Evolutionary conservation across 1,140 invertebrate species (phyloP), one percentile per base, ranked within the genome.

Genomic region (Drosophila bocki): DNA sequence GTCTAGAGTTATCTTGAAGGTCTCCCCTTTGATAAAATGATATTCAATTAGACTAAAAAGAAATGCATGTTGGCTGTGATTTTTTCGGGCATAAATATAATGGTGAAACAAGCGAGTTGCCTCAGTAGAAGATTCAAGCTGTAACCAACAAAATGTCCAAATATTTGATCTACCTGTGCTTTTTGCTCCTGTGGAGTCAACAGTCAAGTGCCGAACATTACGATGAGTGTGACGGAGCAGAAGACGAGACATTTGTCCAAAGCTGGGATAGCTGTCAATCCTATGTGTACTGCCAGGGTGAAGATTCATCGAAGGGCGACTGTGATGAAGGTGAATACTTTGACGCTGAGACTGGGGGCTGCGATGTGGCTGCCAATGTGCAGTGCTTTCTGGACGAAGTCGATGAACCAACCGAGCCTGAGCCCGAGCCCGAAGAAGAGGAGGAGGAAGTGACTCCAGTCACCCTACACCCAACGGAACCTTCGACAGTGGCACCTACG

Each of bases 271-370:
- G 56, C 54, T 92, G 91, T 22, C 75, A 91, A 39, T 70, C 77
- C 2, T 92, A 91, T 60, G 78, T 92, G 0, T 92, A 92, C 48
- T 92, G 91, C 33, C 53, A 78, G 50, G 91, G 82, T 6, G 85
- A 91, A 8, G 85, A 92, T 42, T 92, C 91, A 3, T 6, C 62
- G 1, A 47, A 71, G 53, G 88, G 80, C 12, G 76, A 90, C 13
- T 92, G 91, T 44, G 82, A 78, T 35, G 78, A 71, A 0, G 91
- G 82, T 5, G 70, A 84, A 37, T 91, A 92, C 54, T 92, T 92
- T 29, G 91, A 92, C 42, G 11, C 59, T 0, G 75, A 75, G 15
- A 65, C 78, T 9, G 85, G 80, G 1, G 53, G 59, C 12, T 92
- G 91, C 22, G 91, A 92, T 47, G 33, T 39, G 15, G 74, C 68